Conservation (phyloP, 2,113 vertebrate genomes). For the Machaerirhynchus nigripectus region DNA sequence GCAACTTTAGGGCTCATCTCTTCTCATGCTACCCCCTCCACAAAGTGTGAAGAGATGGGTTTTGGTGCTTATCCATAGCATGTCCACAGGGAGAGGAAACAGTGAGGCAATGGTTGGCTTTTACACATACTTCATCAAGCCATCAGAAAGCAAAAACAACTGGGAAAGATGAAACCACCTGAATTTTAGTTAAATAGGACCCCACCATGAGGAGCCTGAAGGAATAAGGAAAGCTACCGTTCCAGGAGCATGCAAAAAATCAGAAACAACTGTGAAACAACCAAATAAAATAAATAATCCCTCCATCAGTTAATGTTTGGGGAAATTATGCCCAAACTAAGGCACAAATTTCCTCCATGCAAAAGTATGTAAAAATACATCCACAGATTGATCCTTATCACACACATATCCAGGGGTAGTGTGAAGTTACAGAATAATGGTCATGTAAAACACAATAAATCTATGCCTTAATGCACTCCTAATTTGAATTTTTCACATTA, state of each 20-base stretch:
- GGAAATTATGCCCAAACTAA: not conserved
- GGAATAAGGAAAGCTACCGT: not conserved
- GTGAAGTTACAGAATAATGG: not conserved
- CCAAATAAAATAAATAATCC: not conserved
- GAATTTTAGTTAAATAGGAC: not conserved
- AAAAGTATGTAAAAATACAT: not conserved
- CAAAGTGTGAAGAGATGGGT: not conserved
- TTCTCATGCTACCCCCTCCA: fast-evolving
- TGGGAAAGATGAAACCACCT: not conserved
- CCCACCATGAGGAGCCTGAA: not conserved
- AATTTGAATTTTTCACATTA: not conserved
- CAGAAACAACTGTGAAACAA: not conserved
- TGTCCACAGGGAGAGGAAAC: not conserved
- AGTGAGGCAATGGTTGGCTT: not conserved
- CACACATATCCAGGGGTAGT: not conserved
- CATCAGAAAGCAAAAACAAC: not conserved
- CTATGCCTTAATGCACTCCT: not conserved
- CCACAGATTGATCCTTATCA: not conserved
- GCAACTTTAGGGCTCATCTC: not conserved
- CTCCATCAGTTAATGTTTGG: not conserved
- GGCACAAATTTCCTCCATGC: not conserved
- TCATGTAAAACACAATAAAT: not conserved
- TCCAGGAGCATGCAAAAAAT: fast-evolving
- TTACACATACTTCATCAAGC: not conserved
- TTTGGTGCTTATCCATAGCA: fast-evolving